Conservation (phyloP, 2,113 vertebrate species). For the Chauna torquata region DNA sequence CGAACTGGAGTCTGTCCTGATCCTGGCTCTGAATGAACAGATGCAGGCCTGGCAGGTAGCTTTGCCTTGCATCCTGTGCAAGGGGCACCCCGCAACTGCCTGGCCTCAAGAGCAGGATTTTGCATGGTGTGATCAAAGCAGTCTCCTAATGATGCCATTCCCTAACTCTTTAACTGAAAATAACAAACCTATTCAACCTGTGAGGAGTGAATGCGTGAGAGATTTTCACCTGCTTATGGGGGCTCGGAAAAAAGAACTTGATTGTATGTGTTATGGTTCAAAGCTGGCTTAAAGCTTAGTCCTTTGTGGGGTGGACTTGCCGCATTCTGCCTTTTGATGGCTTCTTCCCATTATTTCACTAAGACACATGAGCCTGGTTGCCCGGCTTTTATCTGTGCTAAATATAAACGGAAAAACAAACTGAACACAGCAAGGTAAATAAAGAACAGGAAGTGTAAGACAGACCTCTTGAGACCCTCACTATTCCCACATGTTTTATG, state of each 20-base stretch:
- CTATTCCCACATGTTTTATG: slow-evolving; percentile 59
- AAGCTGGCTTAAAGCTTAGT: slow-evolving; percentile 34
- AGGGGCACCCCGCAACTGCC: slow-evolving; percentile 2
- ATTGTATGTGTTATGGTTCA: not conserved
- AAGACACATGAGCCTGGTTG: slow-evolving; percentile 33
- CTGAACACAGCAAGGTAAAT: slow-evolving; percentile 62
- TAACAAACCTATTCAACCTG: slow-evolving; percentile 46
- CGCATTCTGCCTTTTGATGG: slow-evolving; percentile 42
- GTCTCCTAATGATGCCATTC: not conserved
- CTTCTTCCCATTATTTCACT: slow-evolving; percentile 51
- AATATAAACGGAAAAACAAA: slow-evolving; percentile 70
- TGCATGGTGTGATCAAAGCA: slow-evolving; percentile 46
- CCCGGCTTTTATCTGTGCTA: slow-evolving; percentile 52
- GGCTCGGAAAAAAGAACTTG: slow-evolving; percentile 1
- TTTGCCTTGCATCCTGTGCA: not conserved
- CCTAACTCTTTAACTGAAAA: slow-evolving; percentile 4
- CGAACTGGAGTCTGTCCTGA: not conserved
- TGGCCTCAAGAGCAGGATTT: slow-evolving; percentile 4
- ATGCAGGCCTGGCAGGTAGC: not conserved
- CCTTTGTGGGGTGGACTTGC: not conserved
- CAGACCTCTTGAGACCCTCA: slow-evolving; percentile 57
- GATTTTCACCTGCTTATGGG: slow-evolving; percentile 61
- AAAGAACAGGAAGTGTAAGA: slow-evolving; percentile 63
- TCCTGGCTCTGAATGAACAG: not conserved
- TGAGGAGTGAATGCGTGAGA: slow-evolving; percentile 8